phyloP scores from a whole-genome alignment of 2,113 vertebrate species.

The Bostrychus sinensis region DNA sequence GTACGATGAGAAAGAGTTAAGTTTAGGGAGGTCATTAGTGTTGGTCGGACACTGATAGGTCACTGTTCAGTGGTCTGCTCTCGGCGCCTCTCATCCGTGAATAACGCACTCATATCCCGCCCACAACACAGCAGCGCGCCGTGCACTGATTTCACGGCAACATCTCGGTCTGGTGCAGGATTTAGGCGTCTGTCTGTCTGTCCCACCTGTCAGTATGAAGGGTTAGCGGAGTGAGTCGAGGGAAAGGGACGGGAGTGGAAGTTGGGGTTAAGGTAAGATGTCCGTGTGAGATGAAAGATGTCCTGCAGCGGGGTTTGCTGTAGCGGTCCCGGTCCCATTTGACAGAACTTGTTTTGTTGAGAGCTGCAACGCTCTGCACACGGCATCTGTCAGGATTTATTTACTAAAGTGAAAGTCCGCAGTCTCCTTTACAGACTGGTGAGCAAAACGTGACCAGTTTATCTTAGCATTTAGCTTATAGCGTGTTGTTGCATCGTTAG shows the following conservation, averaged over 20 bases:
- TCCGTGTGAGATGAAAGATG: background rate
- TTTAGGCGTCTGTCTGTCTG: background rate
- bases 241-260: constrained; percentile 8
- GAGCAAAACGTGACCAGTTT: too few species aligned
- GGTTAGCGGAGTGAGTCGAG: background rate
- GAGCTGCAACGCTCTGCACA: background rate
- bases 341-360: background rate
- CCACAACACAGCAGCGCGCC: constrained; percentile 32
- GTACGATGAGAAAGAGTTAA: constrained; percentile 62
- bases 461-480: too few species aligned
- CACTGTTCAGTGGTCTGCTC: constrained; percentile 73
- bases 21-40: constrained; percentile 40
- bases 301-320: background rate
- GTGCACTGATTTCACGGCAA: constrained; percentile 48
- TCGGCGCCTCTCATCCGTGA: constrained; percentile 52
- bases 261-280: constrained; percentile 17
- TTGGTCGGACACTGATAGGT: constrained; percentile 72
- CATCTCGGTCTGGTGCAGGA: background rate
- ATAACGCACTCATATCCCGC: constrained; percentile 59
- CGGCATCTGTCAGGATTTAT: background rate
- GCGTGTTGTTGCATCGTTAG: too few species aligned
- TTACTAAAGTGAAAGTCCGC: background rate
- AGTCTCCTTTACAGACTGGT: background rate
- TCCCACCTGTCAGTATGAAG: constrained; percentile 19
- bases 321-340: background rate